These are phyloP conservation scores for Xestia sexstrigata DNA, from an alignment of 2,888 invertebrate species.

Conservation along the genomic window DNA sequence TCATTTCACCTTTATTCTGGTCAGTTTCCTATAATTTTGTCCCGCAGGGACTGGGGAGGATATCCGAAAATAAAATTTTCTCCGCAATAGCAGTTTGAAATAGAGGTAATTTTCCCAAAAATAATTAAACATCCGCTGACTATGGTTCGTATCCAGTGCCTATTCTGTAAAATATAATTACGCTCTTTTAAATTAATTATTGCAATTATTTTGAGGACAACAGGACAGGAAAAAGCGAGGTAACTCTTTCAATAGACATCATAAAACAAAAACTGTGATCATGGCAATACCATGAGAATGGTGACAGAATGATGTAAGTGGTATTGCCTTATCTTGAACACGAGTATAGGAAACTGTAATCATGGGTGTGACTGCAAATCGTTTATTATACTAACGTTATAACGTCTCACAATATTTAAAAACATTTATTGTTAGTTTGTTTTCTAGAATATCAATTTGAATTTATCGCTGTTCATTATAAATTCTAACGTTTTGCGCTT, in stretches of 20 bases:
- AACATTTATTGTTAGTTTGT: slow-evolving; percentile 10
- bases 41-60: not conserved
- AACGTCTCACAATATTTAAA: slow-evolving; percentile 3
- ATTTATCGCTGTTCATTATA: not conserved
- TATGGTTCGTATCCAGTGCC: too few relatives aligned
- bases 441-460: slow-evolving; percentile 9
- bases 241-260: slow-evolving; percentile 10
- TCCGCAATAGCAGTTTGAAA: not conserved
- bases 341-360: slow-evolving; percentile 25
- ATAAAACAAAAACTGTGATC: slow-evolving; percentile 18
- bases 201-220: not conserved
- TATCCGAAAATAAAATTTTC: not conserved
- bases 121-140: not conserved
- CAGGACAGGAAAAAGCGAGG: not conserved
- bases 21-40: not conserved
- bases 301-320: slow-evolving; percentile 33
- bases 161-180: not conserved
- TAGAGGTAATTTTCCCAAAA: too few relatives aligned
- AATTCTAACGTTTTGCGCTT: slow-evolving; percentile 17
- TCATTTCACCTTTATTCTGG: not conserved
- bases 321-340: slow-evolving; percentile 26
- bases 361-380: slow-evolving; percentile 23
- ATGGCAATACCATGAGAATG: slow-evolving; percentile 28
- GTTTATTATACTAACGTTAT: slow-evolving; percentile 6
- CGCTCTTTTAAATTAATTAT: not conserved